Base-by-base conservation (phyloP, 2,888 invertebrate species). In the Pyrrhosoma nymphula region DNA sequence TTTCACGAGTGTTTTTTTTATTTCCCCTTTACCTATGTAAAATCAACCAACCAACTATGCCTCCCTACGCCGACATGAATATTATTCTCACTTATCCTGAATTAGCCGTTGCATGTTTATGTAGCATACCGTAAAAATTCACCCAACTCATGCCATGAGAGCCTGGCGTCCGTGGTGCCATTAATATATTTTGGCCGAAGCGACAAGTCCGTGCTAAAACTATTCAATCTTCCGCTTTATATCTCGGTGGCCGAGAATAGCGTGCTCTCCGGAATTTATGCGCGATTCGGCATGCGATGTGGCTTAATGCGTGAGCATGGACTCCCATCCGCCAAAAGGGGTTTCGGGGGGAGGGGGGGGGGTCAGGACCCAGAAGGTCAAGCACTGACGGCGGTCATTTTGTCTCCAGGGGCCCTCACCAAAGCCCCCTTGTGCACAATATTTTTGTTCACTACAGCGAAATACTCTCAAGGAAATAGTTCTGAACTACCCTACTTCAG, bases 141-240 rank as follows among this genome's bases (percentile, higher is more conserved):
- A 35, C 82, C 35, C 30, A 35, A 82, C 30, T 35, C 60, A 60
- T 60, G 16, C 18, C 60, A 60, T 14, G 60, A 60, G 60, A 60
- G 60, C 60, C 69, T 10, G 23, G 26, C n/a, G 69, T 69, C 82
- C 35, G 18, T 1, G 35, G 10, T 35, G 35, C 82, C 82, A 35
- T 82, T 82, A 60, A 60, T 35, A 82, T 82, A 82, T 82, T 35
- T 47, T 30, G 30, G 82, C 10, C 82, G 82, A 35, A 35, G 82
- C 82, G 35, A 82, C 23, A 82, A 35, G 82, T 35, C 35, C 82
- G 8, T 35, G 82, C 82, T 35, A 35, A 82, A 35, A 82, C 82
- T 82, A 82, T 82, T 82, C 82, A 82, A 82, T 82, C 82, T 82
- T 82, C 30, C 30, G 82, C 30, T 82, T 82, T 35, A 69, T 82